Evolutionary conservation across 1,140 invertebrate genomes (phyloP).

Genomic region (Onthophagus taurus): DNA sequence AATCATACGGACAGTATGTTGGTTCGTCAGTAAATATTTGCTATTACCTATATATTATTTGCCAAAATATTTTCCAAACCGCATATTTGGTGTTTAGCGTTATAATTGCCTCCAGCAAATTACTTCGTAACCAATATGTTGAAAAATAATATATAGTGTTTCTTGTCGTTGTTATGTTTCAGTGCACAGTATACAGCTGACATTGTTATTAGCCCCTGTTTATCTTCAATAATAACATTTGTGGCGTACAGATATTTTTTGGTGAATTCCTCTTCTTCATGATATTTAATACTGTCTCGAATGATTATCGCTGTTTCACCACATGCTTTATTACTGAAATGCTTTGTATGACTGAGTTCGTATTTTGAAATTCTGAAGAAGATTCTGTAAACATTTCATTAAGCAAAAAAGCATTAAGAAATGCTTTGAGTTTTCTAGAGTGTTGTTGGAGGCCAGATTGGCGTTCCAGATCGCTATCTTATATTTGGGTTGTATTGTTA

Average conservation of each 20-base stretch:
- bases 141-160: slow-evolving; percentile 30
- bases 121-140: slow-evolving; percentile 30
- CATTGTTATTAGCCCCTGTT: slow-evolving; percentile 16
- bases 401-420: no score
- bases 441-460: slow-evolving; percentile 20
- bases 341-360: slow-evolving; percentile 16
- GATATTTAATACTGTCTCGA: slow-evolving; percentile 1
- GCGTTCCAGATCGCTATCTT: slow-evolving; percentile 23
- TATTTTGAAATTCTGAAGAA: slow-evolving; percentile 18
- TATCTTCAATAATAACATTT: slow-evolving; percentile 2
- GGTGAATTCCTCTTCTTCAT: slow-evolving; percentile 6
- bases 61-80: slow-evolving; percentile 27
- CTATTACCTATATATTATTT: slow-evolving; percentile 20
- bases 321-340: slow-evolving; percentile 20
- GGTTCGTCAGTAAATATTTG: slow-evolving; percentile 32
- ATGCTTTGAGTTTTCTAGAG: slow-evolving; percentile 16
- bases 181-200: slow-evolving; percentile 34
- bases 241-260: slow-evolving; percentile 5
- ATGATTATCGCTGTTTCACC: slow-evolving; percentile 21
- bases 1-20: slow-evolving; percentile 36
- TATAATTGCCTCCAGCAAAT: slow-evolving; percentile 35
- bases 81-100: no score
- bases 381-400: slow-evolving; percentile 20
- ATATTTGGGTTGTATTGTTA: slow-evolving; percentile 6
- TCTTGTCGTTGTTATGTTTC: slow-evolving; percentile 23